A percentile compares a stretch with the other conserved stretches of the same genome.
These are phyloP conservation scores for Moxostoma hubbsi DNA, from an alignment of 2,797 vertebrate genomes.

Conservation along the genomic window DNA sequence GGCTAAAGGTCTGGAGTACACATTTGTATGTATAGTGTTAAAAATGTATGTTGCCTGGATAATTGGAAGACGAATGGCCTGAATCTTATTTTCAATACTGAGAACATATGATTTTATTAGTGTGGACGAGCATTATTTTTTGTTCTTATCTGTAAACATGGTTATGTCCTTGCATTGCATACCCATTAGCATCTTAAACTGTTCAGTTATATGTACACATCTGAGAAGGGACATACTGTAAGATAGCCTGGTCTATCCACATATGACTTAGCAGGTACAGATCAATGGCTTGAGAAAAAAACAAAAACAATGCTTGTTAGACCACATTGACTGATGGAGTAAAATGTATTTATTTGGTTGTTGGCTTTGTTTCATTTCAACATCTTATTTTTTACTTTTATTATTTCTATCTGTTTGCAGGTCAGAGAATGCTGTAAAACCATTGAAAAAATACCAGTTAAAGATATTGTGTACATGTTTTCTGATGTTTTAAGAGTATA, in stretches of 20 bases:
- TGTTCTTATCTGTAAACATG: conserved; percentile 48
- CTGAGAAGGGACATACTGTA: conserved; percentile 54
- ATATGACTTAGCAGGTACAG: conserved; percentile 42
- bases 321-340: conserved; percentile 63
- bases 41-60: conserved; percentile 49
- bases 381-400: conserved; percentile 61
- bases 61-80: conserved; percentile 29
- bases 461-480: conserved; percentile 79
- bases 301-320: conserved; percentile 59
- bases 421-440: conserved; percentile 87
- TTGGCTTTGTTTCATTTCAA: conserved; percentile 67
- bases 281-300: conserved; percentile 37
- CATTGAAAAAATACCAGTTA: conserved; percentile 65
- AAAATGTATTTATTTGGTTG: conserved; percentile 65
- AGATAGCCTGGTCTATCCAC: conserved; percentile 51
- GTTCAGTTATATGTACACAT: conserved; percentile 43
- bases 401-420: conserved; percentile 94
- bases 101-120: conserved; percentile 49
- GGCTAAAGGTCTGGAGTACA: conserved; percentile 54
- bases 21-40: conserved; percentile 52
- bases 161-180: conserved; percentile 56
- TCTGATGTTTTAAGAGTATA: conserved; percentile 82
- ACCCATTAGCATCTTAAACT: conserved; percentile 45
- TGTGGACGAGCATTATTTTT: conserved; percentile 38
- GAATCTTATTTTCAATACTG: conserved; percentile 39